phyloP scores from a whole-genome alignment of 2,797 vertebrate species.

The Tokudaia muenninki region DNA sequence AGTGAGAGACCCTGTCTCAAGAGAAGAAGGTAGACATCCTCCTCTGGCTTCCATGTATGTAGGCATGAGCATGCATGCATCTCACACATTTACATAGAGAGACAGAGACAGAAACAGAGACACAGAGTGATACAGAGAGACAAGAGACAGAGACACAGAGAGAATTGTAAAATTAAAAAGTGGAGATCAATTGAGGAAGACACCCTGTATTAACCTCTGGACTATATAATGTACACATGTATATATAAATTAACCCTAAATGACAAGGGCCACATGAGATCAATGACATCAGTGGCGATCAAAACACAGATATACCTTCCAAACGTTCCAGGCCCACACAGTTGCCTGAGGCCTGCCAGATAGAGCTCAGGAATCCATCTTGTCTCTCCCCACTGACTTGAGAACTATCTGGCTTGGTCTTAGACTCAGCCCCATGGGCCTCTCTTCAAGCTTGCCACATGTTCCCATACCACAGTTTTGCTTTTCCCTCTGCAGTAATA shows the following conservation, averaged over 20 bases:
- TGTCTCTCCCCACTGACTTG: neutral
- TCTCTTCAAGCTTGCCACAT: neutral
- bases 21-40: neutral
- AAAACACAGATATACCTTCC: neutral
- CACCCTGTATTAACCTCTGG: too few relatives aligned
- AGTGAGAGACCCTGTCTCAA: neutral
- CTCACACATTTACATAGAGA: too few relatives aligned
- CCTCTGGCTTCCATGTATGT: too few relatives aligned
- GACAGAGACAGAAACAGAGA: too few relatives aligned
- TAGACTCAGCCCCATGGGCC: neutral
- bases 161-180: too few relatives aligned
- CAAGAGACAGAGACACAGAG: too few relatives aligned
- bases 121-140: too few relatives aligned
- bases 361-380: neutral
- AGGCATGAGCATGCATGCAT: too few relatives aligned
- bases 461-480: neutral
- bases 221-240: too few relatives aligned
- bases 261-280: neutral
- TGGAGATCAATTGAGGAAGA: too few relatives aligned
- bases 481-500: conserved; percentile 7
- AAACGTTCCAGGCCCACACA: neutral
- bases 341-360: conserved; percentile 15
- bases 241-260: conserved; percentile 18
- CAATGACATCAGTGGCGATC: conserved; percentile 9
- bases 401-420: neutral